A percentile compares a stretch with the other conserved stretches of the same genome.
phyloP scores from a whole-genome alignment of 92 coral and sea anemone species.

The Siderastrea radians region DNA sequence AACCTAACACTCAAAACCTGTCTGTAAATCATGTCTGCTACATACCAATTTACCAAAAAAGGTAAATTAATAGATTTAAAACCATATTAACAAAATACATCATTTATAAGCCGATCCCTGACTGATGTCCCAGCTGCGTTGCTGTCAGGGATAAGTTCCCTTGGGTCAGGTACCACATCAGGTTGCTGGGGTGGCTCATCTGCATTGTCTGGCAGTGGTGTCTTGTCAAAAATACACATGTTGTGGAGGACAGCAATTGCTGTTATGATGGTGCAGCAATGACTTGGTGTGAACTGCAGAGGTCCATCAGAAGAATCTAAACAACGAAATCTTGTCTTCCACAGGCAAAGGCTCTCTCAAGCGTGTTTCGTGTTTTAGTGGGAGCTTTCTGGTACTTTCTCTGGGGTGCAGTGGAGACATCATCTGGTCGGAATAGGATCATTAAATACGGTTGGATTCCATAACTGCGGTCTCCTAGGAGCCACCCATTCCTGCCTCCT shows the following conservation, averaged over 20 bases:
- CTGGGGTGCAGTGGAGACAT: neutral
- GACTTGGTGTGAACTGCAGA: no score
- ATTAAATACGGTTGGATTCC: no score
- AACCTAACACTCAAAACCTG: no score
- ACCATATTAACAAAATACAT: no score
- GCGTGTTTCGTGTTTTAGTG: neutral
- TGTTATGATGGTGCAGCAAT: no score
- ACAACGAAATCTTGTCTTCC: neutral
- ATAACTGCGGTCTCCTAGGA: neutral
- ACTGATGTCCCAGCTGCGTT: neutral
- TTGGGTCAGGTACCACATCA: neutral
- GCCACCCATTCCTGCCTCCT: neutral
- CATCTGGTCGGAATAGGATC: no score
- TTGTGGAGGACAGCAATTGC: no score
- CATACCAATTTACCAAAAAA: no score
- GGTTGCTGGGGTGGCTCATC: neutral
- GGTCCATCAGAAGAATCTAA: neutral
- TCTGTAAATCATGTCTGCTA: no score
- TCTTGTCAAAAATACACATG: neutral
- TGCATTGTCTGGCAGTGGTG: neutral
- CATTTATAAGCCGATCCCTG: neutral
- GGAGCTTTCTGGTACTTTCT: neutral
- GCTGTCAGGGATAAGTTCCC: neutral
- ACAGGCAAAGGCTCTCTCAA: neutral
- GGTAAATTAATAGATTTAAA: no score